Evolutionary conservation across 1,140 invertebrate species (phyloP).

Genomic region (Trichomalopsis sarcophagae): DNA sequence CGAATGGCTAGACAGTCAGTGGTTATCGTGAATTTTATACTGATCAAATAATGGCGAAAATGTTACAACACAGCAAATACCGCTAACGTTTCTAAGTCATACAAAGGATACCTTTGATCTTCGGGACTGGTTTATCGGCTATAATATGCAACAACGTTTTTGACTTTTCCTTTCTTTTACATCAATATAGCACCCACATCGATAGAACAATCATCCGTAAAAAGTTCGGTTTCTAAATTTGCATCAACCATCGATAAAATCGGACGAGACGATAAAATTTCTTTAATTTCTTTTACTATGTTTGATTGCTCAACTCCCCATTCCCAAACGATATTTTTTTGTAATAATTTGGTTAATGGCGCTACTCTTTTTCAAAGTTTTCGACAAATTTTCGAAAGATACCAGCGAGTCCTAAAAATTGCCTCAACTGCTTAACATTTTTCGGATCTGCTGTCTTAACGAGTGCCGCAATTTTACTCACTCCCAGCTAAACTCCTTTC

Average conservation of each 20-base stretch:
- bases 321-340: slow-evolving; percentile 51
- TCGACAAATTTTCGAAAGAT: slow-evolving; percentile 65
- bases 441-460: slow-evolving; percentile 25
- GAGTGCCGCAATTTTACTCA: slow-evolving; percentile 57
- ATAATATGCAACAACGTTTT: slow-evolving; percentile 57
- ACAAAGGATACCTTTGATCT: slow-evolving; percentile 43
- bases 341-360: slow-evolving; percentile 57
- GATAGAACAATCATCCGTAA: slow-evolving; percentile 59
- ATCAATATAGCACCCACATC: slow-evolving; percentile 60
- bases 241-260: slow-evolving; percentile 52
- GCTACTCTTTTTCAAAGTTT: slow-evolving; percentile 56
- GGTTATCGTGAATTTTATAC: slow-evolving; percentile 63
- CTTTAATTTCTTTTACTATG: slow-evolving; percentile 40
- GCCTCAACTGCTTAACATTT: slow-evolving; percentile 57
- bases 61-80: slow-evolving; percentile 58
- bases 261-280: slow-evolving; percentile 35
- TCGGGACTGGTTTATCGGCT: slow-evolving; percentile 60
- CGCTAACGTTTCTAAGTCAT: slow-evolving; percentile 62
- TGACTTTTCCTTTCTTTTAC: slow-evolving; percentile 51
- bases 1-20: slow-evolving; percentile 63
- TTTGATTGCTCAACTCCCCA: slow-evolving; percentile 32
- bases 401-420: slow-evolving; percentile 63
- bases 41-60: slow-evolving; percentile 64
- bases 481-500: slow-evolving; percentile 57
- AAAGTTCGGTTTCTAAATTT: slow-evolving; percentile 53